A percentile compares a stretch with the other conserved stretches of the same genome.
These are phyloP conservation scores for Piscicola geometra DNA, from an alignment of 2,888 invertebrate species.

Conservation along the genomic window DNA sequence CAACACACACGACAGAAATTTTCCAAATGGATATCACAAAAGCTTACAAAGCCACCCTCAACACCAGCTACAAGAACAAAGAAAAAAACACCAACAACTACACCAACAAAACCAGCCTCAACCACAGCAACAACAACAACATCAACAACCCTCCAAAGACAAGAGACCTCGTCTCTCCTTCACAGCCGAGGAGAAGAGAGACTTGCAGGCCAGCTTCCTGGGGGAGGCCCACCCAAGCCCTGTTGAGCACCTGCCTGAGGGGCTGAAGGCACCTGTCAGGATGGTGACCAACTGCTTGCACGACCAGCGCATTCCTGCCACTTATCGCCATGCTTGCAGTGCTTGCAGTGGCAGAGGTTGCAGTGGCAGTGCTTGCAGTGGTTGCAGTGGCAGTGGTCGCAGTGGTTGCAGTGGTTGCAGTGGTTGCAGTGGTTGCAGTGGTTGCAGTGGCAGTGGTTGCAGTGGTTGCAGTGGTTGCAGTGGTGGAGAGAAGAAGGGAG, in stretches of 20 bases:
- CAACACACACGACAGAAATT: no score
- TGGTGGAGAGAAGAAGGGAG: neutral
- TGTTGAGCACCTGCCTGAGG: slow-evolving; percentile 85
- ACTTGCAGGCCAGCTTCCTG: slow-evolving; percentile 83
- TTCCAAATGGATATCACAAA: no score
- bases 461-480: neutral
- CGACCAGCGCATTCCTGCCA: slow-evolving; percentile 95
- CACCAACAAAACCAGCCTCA: slow-evolving; percentile 2
- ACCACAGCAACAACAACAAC: neutral
- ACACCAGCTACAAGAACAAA: neutral
- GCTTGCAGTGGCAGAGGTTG: no score
- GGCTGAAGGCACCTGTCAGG: slow-evolving; percentile 81
- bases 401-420: neutral
- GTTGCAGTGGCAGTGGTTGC: neutral
- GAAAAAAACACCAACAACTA: slow-evolving; percentile 3
- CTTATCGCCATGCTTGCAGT: no score
- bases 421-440: neutral
- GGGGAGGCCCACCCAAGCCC: slow-evolving; percentile 94
- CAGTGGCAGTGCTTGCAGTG: neutral
- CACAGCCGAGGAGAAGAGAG: slow-evolving; percentile 96
- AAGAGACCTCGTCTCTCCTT: slow-evolving; percentile 80
- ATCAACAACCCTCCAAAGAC: slow-evolving; percentile 41
- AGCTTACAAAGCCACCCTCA: neutral
- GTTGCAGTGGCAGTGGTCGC: neutral
- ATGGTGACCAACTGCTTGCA: slow-evolving; percentile 99